Base-by-base conservation (phyloP, 2,113 vertebrate species). In the Siniperca knerii region DNA sequence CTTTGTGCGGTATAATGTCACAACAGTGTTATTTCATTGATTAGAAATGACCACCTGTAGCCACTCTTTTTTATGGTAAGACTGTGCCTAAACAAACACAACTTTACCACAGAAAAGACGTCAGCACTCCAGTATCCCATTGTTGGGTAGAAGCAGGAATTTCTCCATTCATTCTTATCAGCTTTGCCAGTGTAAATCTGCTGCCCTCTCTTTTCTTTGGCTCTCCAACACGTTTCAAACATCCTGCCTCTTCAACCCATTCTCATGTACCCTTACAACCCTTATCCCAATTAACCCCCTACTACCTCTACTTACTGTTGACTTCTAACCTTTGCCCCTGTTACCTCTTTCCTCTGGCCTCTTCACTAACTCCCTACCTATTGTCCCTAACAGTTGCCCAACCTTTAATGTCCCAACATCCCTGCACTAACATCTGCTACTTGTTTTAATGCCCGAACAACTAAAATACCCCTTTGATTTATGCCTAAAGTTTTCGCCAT, bases 121-220 rank as follows among this genome's bases (percentile, higher is more conserved):
- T 12, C 16, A 10, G 8, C 4, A 0, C n/a, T 58, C 52, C 74
- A 10, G 7, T 0, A 0, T 2, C 9, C 44, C 87, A 88, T 91
- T 92, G 91, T 90, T 88, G 54, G 55, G 52, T 18, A 3, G 23
- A 37, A 72, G 29, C 90, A 92, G 89, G 35, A 65, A 11, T 58
- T 81, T 77, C 44, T 81, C 55, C 35, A 10, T 70, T 58, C 55
- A 52, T 16, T 76, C 40, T 90, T 83, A 83, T 91, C 79, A 75
- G 83, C 15, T 0, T 42, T 48, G 37, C 58, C 62, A 8, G 18
- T 9, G 61, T 74, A n/a, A 54, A 76, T 83, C 57, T 65, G 37
- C 42, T 21, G 37, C 44, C 52, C 15, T 40, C 20, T 0, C 23
- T 50, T 54, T 50, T 40, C 25, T 52, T 64, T 29, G 6, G n/a